Evolutionary conservation across 2,113 vertebrate genomes (phyloP), one percentile per base, ranked within the genome.

Genomic region (Coryphaenoides rupestris): DNA sequence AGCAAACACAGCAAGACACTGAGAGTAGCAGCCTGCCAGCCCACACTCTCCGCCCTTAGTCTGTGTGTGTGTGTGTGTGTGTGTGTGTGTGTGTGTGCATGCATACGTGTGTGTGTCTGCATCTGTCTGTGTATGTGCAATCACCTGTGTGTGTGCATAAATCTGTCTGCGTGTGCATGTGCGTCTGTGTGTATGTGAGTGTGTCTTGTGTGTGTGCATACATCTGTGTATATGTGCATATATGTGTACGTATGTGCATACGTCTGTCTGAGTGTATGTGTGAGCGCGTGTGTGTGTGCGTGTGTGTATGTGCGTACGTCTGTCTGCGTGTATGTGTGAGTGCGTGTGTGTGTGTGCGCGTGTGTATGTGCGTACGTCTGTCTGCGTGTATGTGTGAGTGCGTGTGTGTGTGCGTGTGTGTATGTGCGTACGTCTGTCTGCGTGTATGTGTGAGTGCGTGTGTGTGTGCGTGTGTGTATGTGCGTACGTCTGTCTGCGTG

Each of bases 1-100:
- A 77, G 72, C 15, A 53, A 40, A 55, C 53, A 55, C 5, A 40
- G 33, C 33, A 40, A 40, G 33, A 40, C 6, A 7, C 10, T 33
- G 28, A 40, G 33, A 40, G 33, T 12, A 52, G 49, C 6, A 12
- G 52, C 21, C 19, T 54, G 52, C 21, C 15, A 19, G 10, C 52
- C 10, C 52, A 54, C 52, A 54, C 52, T 19, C 16, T n/a, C 15
- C 52, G 12, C 16, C 9, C 52, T 19, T 19, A 53, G 50, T 53
- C 4, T 53, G 33, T 12, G 7, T 40, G 33, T 13, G 7, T 40
- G 16, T 4, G 1, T 53, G n/a, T 19, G 33, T 40, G 33, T 40
- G 6, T 40, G 33, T 40, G 33, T 0, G 33, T 33, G 4, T 5
- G 28, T 33, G 2, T 33, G 28, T 33, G 2, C 10, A 10, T 33